Base-by-base conservation (phyloP, 1,140 invertebrate species). In the Solenopsis fugax region DNA sequence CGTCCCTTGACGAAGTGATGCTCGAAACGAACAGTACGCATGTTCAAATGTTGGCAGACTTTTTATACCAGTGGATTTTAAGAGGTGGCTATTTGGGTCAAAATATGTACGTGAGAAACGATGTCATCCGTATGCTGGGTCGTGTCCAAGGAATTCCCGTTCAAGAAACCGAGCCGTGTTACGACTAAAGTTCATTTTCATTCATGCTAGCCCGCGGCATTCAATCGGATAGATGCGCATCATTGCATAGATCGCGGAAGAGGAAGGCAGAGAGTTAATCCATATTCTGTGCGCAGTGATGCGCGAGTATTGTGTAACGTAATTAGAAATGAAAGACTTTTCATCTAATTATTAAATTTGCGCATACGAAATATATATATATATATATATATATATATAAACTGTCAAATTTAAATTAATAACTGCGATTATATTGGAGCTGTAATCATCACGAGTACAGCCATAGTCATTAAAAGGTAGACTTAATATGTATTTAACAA, bases 81-180 rank as follows among this genome's bases (percentile, higher is more conserved):
- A 78, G 89, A 87, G 89, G 89, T 87, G 88, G 90, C 58, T 50
- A 91, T 91, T 85, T 80, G 54, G 90, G 90, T 91, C 90, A 91
- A 18, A 48, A 65, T 34, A 37, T 18, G 18, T 85, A 52, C 12
- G 37, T 87, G 21, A 45, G 6, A 81, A 18, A 18, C 13, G 72
- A 84, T 88, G 85, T 62, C 29, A 45, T 37, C 21, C 50, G 62
- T 60, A 77, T 87, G 41, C 29, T 2, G 29, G 29, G 29, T 71
- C 9, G 18, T 18, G 13, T 21, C 29, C n/a, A 52, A 89, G 72
- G n/a, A 69, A 86, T 65, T 85, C 45, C 24, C 69, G 12, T 62
- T 48, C 21, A 21, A 41, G 3, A 24, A 41, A 29, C 2, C 24
- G 18, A 29, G 12, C 60, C 41, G 50, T n/a, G 18, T 29, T n/a